A percentile compares a stretch with the other conserved stretches of the same genome.
These are phyloP conservation scores for Chelon labrosus DNA, from an alignment of 2,797 vertebrate genomes.

Conservation along the genomic window DNA sequence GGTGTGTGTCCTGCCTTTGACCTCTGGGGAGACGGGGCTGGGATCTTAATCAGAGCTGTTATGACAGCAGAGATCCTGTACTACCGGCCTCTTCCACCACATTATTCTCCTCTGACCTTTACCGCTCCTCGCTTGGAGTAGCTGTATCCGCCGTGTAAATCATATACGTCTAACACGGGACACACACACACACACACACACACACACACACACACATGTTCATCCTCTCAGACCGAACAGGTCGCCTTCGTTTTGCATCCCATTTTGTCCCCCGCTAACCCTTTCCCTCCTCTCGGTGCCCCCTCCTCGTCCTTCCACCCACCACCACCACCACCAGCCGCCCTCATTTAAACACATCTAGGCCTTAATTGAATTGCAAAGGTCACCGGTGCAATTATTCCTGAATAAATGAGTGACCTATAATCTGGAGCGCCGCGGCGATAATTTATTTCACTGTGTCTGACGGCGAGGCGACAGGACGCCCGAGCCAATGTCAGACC, in stretches of 20 bases:
- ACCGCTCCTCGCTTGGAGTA: constrained; percentile 55
- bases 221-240: constrained; percentile 38
- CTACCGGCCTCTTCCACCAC: constrained; percentile 63
- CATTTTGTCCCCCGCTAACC: constrained; percentile 46
- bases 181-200: constrained; percentile 18
- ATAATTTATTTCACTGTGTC: constrained; percentile 80
- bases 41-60: constrained; percentile 80
- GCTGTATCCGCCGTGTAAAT: constrained; percentile 75
- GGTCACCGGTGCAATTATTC: constrained; percentile 88
- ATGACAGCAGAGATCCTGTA: constrained; percentile 75
- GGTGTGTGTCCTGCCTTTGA: constrained; percentile 64
- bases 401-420: constrained; percentile 88
- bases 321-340: constrained; percentile 27
- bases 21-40: constrained; percentile 55
- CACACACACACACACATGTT: constrained; percentile 11
- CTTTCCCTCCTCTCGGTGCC: constrained; percentile 19
- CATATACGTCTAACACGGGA: constrained; percentile 46
- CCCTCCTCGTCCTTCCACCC: constrained; percentile 12
- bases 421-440: constrained; percentile 70
- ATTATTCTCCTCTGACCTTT: constrained; percentile 84
- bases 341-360: constrained; percentile 85
- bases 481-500: constrained; percentile 65
- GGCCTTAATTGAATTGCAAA: constrained; percentile 89
- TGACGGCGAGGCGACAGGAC: constrained; percentile 74
- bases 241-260: constrained; percentile 54